These are phyloP conservation scores for Conus betulinus DNA, from an alignment of 1,140 invertebrate species.

Conservation along the genomic window DNA sequence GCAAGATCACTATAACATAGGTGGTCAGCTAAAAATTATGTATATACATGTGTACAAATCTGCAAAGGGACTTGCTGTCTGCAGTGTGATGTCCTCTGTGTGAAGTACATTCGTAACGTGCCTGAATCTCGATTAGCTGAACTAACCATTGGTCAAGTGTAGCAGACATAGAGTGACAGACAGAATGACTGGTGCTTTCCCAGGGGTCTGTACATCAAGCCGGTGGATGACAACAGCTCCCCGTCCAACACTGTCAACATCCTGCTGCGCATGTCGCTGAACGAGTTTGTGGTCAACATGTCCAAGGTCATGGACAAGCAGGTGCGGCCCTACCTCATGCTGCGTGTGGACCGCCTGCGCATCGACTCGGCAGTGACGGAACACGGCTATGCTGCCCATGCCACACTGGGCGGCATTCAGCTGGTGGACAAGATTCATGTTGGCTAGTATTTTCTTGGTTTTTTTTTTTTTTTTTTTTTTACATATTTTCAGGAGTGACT, in stretches of 20 bases:
- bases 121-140: no score
- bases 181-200: background rate
- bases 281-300: slow-evolving; percentile 80
- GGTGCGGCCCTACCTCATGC: slow-evolving; percentile 81
- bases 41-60: no score
- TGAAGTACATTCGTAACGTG: no score
- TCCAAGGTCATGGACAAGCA: slow-evolving; percentile 79
- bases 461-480: background rate
- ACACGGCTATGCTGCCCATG: slow-evolving; percentile 84
- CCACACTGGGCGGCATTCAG: slow-evolving; percentile 83
- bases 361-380: slow-evolving; percentile 86
- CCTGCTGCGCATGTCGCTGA: slow-evolving; percentile 84
- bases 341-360: slow-evolving; percentile 83
- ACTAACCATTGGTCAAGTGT: no score
- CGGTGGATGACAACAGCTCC: slow-evolving; percentile 90
- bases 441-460: slow-evolving; percentile 67
- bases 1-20: no score
- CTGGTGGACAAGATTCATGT: slow-evolving; percentile 89
- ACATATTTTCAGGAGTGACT: background rate
- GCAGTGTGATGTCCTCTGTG: no score
- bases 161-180: no score
- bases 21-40: no score
- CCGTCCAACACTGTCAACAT: slow-evolving; percentile 85
- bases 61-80: no score
- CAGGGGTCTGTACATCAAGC: slow-evolving; percentile 84